phyloP scores from a whole-genome alignment of 2,113 vertebrate species.

The Odontophorus gujanensis region DNA sequence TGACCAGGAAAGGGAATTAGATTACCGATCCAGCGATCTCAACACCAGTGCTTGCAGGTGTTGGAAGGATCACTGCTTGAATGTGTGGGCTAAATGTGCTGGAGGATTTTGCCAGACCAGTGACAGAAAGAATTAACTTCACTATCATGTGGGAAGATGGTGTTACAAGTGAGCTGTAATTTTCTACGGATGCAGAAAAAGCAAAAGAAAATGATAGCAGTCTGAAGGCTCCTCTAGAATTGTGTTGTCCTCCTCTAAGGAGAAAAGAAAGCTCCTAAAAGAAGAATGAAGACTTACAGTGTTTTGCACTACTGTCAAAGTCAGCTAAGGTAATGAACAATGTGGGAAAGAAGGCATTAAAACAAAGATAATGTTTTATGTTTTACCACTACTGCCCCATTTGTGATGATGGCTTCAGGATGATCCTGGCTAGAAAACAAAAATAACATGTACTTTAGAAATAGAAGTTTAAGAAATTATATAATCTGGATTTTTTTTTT shows the following conservation, averaged over 20 bases:
- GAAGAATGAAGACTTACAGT: not conserved
- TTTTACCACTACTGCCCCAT: slow-evolving; percentile 69
- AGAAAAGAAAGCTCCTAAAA: not conserved
- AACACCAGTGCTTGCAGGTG: not conserved
- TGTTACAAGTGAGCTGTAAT: not conserved
- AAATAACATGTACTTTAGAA: not conserved
- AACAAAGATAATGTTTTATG: slow-evolving; percentile 24
- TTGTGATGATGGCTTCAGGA: slow-evolving; percentile 68
- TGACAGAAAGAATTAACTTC: not conserved
- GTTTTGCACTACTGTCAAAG: not conserved
- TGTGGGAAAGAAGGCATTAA: not conserved
- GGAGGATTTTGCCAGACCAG: not conserved
- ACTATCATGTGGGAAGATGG: not conserved
- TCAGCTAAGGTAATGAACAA: not conserved
- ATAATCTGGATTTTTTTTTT: not conserved
- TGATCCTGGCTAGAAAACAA: slow-evolving; percentile 43
- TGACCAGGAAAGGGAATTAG: not conserved
- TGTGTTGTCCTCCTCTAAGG: not conserved
- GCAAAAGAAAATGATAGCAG: not conserved
- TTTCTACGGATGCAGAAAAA: not conserved
- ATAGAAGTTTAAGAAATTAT: not conserved
- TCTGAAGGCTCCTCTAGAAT: not conserved
- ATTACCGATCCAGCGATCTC: not conserved
- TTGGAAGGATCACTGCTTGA: not conserved
- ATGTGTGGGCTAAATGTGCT: not conserved